Percentiles rank a stretch among this genome's conserved stretches.
Evolutionary conservation across 2,113 vertebrate genomes (phyloP).

Genomic region (Marmota flaviventris): DNA sequence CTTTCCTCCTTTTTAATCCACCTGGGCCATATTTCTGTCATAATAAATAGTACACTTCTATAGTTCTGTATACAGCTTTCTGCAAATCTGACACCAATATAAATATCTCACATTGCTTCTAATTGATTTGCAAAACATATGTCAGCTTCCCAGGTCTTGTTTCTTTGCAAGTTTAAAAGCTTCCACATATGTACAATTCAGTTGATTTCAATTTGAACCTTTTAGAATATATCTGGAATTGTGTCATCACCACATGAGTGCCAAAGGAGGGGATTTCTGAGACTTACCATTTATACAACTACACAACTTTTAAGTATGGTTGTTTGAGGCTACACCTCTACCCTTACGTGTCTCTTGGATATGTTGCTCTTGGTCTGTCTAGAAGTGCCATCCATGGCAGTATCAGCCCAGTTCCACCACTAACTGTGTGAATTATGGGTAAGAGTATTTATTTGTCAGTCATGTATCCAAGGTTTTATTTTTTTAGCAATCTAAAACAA

Average conservation of each 20-base stretch:
- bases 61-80: not conserved
- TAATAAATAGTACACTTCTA: not conserved
- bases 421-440: not conserved
- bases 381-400: not conserved
- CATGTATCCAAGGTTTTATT: not conserved
- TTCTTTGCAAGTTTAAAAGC: not conserved
- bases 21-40: not conserved
- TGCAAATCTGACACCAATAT: not conserved
- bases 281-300: not conserved
- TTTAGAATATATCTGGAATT: not conserved
- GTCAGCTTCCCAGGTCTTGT: not conserved
- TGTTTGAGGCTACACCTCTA: not conserved
- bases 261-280: not conserved
- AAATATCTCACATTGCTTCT: not conserved
- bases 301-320: not conserved
- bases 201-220: not conserved
- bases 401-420: not conserved
- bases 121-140: not conserved
- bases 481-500: slow-evolving; percentile 15
- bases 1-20: not conserved
- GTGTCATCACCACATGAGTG: not conserved
- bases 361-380: not conserved
- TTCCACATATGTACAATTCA: not conserved
- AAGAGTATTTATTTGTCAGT: not conserved
- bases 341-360: not conserved